Evolutionary conservation across 1,140 invertebrate species (phyloP), one percentile per base, ranked within the genome.

Genomic region (Dinoponera quadriceps): DNA sequence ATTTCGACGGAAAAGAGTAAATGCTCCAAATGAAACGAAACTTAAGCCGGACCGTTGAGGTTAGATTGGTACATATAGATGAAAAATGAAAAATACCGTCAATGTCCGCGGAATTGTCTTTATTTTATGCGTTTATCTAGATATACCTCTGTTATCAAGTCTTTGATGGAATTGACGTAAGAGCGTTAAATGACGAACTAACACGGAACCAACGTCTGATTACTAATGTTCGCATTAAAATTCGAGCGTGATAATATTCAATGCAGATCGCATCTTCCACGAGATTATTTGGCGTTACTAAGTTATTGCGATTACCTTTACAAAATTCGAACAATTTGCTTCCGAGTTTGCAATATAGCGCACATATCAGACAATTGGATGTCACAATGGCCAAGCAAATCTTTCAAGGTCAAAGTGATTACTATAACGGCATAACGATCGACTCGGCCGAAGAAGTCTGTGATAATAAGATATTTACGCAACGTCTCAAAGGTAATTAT

Each of bases 341-440:
- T 14, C 44, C 66, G 5, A 20, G 11, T 27, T 75, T 20, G 2
- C 48, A 18, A 1, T 33, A 27, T n/a, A 75, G 11, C 44, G 38
- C 48, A 16, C 27, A 22, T 57, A 13, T 59, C 9, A 38, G 14
- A 25, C 59, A 38, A 83, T 55, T 77, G 20, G 16, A 57, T 13
- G 51, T 16, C 5, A 60, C 49, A 0, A 91, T 88, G 88, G 27
- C 85, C n/a, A 80, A 71, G 1, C 51, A 33, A 20, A 84, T 78
- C 22, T 96, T 96, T 88, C 86, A 93, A 78, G 97, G 97, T 0
- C 88, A 90, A n/a, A 62, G 89, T 22, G 97, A 97, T 92, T 94
- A 95, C 66, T 97, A 96, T 69, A 95, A 96, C 89, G 97, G 97
- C 3, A 92, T 98, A 14, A 96, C 96, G 5, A 94, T 98, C 0